Percentiles rank a stretch among this genome's conserved stretches.
These are phyloP conservation scores for Percopsis omiscomaycus DNA, from an alignment of 2,797 vertebrate genomes.

Conservation along the genomic window DNA sequence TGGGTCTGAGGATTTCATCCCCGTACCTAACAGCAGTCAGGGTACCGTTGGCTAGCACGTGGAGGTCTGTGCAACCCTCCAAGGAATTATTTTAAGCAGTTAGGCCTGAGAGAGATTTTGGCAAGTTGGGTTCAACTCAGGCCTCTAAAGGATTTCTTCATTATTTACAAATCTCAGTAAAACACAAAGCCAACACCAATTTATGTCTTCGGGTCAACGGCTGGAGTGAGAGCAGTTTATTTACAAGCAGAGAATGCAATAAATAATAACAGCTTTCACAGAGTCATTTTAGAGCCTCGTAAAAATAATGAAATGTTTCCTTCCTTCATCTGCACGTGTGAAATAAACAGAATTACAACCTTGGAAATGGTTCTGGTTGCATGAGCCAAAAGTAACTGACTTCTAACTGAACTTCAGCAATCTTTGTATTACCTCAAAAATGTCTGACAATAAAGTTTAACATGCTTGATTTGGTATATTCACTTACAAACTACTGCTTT, in stretches of 20 bases:
- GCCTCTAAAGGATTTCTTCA: constrained; percentile 64
- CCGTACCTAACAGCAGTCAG: no score
- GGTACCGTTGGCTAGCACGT: no score
- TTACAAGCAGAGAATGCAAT: constrained; percentile 54
- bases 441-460: constrained; percentile 12
- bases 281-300: constrained; percentile 60
- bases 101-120: constrained; percentile 28
- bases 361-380: constrained; percentile 40
- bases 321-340: constrained; percentile 56
- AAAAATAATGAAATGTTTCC: constrained; percentile 57
- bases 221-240: constrained; percentile 50
- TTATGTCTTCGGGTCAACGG: constrained; percentile 42
- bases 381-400: constrained; percentile 50
- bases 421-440: constrained; percentile 17
- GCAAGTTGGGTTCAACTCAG: constrained; percentile 60
- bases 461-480: constrained; percentile 9
- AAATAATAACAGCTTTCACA: constrained; percentile 67
- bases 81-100: no score
- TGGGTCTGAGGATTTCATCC: no score
- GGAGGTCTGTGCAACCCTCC: no score
- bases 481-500: constrained; percentile 7
- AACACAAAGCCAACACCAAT: constrained; percentile 39
- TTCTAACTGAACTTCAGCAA: constrained; percentile 23
- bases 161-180: constrained; percentile 69
- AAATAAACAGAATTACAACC: constrained; percentile 50